phyloP scores from a whole-genome alignment of 2,888 invertebrate genomes.

The Melolontha melolontha region DNA sequence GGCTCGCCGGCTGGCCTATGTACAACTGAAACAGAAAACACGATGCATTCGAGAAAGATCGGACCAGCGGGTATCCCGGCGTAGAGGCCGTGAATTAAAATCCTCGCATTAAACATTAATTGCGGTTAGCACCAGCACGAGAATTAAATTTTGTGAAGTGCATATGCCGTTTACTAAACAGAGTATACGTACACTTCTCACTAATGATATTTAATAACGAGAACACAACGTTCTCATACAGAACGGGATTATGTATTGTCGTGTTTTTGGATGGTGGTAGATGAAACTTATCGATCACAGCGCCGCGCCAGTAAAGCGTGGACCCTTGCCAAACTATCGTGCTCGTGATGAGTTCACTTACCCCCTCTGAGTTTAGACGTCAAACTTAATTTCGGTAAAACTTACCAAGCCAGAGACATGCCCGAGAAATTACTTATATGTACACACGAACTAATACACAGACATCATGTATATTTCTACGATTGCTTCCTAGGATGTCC shows the following conservation, averaged over 20 bases:
- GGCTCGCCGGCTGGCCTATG: background rate
- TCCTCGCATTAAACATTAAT: constrained; percentile 29
- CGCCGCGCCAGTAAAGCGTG: constrained; percentile 36
- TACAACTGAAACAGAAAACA: background rate
- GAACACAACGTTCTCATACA: background rate
- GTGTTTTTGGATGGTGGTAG: background rate
- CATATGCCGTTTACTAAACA: constrained; percentile 24
- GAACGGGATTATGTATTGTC: constrained; percentile 4
- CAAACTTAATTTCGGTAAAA: constrained; percentile 41
- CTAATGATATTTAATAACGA: constrained; percentile 32
- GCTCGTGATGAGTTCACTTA: constrained; percentile 41
- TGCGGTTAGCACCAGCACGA: constrained; percentile 30
- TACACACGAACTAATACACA: constrained; percentile 11
- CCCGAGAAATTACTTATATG: background rate
- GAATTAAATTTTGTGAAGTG: constrained; percentile 38
- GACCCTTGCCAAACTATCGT: constrained; percentile 35
- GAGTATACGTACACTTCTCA: constrained; percentile 10
- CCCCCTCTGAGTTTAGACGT: constrained; percentile 35
- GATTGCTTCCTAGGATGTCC: constrained; percentile 10
- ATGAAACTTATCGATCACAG: constrained; percentile 35
- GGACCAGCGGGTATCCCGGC: background rate
- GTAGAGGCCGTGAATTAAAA: constrained; percentile 21
- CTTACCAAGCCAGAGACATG: constrained; percentile 18
- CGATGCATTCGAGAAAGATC: background rate
- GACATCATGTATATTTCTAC: constrained; percentile 1